Conservation (phyloP, 2,888 invertebrate species). For the Brachypalpus laphriformis region DNA sequence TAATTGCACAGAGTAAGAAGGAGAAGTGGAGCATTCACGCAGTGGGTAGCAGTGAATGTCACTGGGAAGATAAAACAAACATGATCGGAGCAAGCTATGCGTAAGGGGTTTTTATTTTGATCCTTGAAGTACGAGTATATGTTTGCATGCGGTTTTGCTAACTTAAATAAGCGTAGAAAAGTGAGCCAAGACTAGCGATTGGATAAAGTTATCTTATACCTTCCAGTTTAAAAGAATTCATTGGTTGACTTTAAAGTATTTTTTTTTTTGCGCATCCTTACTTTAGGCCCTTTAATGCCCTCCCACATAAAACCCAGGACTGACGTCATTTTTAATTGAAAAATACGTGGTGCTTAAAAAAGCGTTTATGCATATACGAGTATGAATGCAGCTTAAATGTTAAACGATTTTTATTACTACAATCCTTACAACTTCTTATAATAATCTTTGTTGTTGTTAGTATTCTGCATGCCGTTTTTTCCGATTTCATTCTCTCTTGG, state of each 20-base stretch:
- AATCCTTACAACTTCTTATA: too few species aligned
- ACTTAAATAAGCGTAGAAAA: neutral
- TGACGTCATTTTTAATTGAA: too few species aligned
- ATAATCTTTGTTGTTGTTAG: too few species aligned
- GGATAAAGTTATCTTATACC: neutral
- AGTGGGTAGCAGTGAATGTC: slow-evolving; percentile 27
- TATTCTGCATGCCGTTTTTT: too few species aligned
- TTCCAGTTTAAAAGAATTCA: neutral
- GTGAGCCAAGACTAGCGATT: neutral
- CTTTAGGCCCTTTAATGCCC: too few species aligned
- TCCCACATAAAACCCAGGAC: too few species aligned
- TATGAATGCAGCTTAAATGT: too few species aligned
- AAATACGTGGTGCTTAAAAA: too few species aligned
- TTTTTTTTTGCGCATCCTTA: too few species aligned
- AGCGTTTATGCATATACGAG: too few species aligned
- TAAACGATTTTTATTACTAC: too few species aligned
- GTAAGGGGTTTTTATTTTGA: slow-evolving; percentile 17
- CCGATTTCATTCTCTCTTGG: too few species aligned
- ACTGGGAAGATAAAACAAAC: slow-evolving; percentile 28
- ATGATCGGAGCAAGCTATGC: slow-evolving; percentile 33
- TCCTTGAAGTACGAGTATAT: neutral
- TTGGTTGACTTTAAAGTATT: neutral
- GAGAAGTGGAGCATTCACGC: slow-evolving; percentile 50
- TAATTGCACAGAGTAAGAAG: slow-evolving; percentile 44
- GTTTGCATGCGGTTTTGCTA: neutral